A percentile compares a stretch with the other conserved stretches of the same genome.
Evolutionary conservation across 2,113 vertebrate species (phyloP).

Genomic region (Paraplagusia blochii): DNA sequence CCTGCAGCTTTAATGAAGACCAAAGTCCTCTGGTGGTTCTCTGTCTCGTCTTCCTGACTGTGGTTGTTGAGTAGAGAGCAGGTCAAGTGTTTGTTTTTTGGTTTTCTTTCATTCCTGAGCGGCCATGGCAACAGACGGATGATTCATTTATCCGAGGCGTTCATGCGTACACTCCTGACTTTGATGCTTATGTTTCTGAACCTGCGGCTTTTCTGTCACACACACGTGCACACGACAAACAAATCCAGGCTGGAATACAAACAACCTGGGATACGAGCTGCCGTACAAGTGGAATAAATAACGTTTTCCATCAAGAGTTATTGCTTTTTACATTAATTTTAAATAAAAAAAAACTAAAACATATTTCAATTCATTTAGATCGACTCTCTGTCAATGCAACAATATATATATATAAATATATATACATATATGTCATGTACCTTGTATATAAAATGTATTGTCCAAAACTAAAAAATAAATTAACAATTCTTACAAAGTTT

Average conservation of each 20-base stretch:
- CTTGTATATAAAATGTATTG: slow-evolving; percentile 1
- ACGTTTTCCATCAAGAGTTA: too few relatives aligned
- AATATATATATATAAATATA: not conserved
- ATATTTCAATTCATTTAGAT: too few relatives aligned
- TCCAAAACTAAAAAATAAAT: too few relatives aligned
- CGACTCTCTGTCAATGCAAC: not conserved
- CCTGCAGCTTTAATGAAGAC: slow-evolving; percentile 61
- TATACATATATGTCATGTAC: too few relatives aligned
- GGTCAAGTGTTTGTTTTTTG: slow-evolving; percentile 38
- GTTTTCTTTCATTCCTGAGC: slow-evolving; percentile 40
- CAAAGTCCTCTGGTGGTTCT: slow-evolving; percentile 57
- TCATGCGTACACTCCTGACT: slow-evolving; percentile 30
- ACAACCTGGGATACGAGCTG: too few relatives aligned
- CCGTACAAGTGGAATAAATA: too few relatives aligned
- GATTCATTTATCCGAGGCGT: slow-evolving; percentile 51
- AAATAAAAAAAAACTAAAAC: too few relatives aligned
- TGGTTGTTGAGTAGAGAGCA: slow-evolving; percentile 25
- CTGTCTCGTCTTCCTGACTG: slow-evolving; percentile 37
- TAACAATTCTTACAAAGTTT: not conserved
- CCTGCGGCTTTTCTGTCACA: not conserved
- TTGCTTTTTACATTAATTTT: too few relatives aligned
- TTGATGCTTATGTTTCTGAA: not conserved
- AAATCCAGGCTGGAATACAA: not conserved
- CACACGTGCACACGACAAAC: not conserved
- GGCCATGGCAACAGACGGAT: slow-evolving; percentile 39